Percentiles rank a stretch among this genome's conserved stretches.
These are phyloP conservation scores for Pangasius mekongensis DNA, from an alignment of 2,797 vertebrate species.

Conservation along the genomic window DNA sequence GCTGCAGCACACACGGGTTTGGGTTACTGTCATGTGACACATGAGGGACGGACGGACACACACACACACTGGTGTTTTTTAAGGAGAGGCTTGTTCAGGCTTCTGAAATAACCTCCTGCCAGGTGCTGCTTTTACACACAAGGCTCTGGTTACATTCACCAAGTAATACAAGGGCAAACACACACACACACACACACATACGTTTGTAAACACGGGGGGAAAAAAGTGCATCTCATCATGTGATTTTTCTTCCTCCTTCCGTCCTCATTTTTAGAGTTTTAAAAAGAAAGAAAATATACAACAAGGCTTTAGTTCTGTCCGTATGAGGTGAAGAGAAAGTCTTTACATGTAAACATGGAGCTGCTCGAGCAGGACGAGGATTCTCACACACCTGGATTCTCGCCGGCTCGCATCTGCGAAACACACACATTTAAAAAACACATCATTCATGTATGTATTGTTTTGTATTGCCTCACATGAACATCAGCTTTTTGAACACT, in stretches of 20 bases:
- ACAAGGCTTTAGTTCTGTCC: slow-evolving; percentile 26
- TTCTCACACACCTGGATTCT: slow-evolving; percentile 73
- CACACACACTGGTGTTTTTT: slow-evolving; percentile 58
- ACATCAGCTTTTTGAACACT: neutral
- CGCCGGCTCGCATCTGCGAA: slow-evolving; percentile 77
- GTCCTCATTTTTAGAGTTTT: slow-evolving; percentile 26
- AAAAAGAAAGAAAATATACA: slow-evolving; percentile 55
- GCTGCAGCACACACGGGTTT: slow-evolving; percentile 64
- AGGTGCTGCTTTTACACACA: slow-evolving; percentile 76
- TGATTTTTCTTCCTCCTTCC: slow-evolving; percentile 26
- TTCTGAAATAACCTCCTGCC: slow-evolving; percentile 79
- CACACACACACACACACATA: slow-evolving; percentile 47
- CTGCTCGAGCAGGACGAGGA: slow-evolving; percentile 36
- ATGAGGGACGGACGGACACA: slow-evolving; percentile 60
- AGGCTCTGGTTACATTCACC: slow-evolving; percentile 73
- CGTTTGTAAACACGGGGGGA: slow-evolving; percentile 55
- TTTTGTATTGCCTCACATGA: neutral
- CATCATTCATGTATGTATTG: too few relatives aligned
- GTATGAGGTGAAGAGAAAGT: slow-evolving; percentile 44
- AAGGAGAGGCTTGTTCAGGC: slow-evolving; percentile 63
- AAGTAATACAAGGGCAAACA: slow-evolving; percentile 65
- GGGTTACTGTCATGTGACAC: slow-evolving; percentile 75
- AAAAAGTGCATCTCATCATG: slow-evolving; percentile 71
- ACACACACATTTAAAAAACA: neutral
- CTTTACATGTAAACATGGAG: slow-evolving; percentile 73